Evolutionary conservation across 2,113 vertebrate genomes (phyloP), one percentile per base, ranked within the genome.

Genomic region (Albula goreensis): DNA sequence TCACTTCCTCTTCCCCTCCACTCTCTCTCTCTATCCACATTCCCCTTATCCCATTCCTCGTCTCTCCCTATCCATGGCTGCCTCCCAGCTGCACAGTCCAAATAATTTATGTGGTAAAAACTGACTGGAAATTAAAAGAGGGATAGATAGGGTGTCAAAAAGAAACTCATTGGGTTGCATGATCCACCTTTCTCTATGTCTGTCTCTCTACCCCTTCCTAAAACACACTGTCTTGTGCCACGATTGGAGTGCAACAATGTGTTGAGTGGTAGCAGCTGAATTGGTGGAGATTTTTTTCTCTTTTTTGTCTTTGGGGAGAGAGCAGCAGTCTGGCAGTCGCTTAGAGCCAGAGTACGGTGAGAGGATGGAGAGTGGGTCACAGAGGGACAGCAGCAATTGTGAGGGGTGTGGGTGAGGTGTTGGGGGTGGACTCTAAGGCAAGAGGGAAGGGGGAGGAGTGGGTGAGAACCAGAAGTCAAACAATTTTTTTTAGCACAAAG

Each of bases 91-190:
- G 85, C 70, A 81, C 63, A 12, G 78, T 51, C 78, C n/a, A 56
- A 86, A 78, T 81, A 82, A 77, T 82, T 86, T 56, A 82, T 41
- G n/a, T 52, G 50, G 13, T 13, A 13, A 79, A 87, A 79, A 82
- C 70, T 57, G 66, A 81, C 82, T 79, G 80, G 66, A 66, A 82
- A 78, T 82, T 50, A 63, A 85, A 86, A 80, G n/a, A 74, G 83
- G 77, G 50, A 84, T 52, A 63, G 51, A 31, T 25, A 50, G 78
- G 77, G 63, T 74, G 84, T 56, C 15, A 85, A 83, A 87, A 63
- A 51, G 60, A 70, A 74, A 57, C 78, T 88, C 50, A 53, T 49
- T 51, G 11, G 22, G 41, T n/a, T 60, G 70, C 10, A 13, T 41
- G 48, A 25, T 48, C 17, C 52, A 3, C 80, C 48, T 3, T 25